phyloP scores from a whole-genome alignment of 2,888 invertebrate genomes.

The Drosophila ezoana region DNA sequence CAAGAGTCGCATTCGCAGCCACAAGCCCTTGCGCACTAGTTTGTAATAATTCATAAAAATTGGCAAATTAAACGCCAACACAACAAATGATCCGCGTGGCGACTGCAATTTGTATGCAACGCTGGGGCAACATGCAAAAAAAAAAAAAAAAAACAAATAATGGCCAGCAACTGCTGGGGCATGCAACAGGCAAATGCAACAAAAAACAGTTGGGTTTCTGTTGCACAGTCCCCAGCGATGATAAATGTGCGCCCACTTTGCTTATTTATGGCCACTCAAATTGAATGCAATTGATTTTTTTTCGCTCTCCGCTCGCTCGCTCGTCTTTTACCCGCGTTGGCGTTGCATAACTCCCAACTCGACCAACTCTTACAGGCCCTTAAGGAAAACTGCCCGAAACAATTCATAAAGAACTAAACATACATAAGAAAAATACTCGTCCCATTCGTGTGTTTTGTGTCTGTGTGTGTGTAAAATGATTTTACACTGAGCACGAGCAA shows the following conservation, averaged over 20 bases:
- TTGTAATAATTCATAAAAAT: slow-evolving; percentile 77
- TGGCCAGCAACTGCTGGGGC: slow-evolving; percentile 59
- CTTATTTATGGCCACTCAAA: slow-evolving; percentile 76
- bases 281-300: slow-evolving; percentile 78
- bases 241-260: slow-evolving; percentile 67
- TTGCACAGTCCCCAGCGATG: slow-evolving; percentile 48
- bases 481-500: slow-evolving; percentile 59
- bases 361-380: slow-evolving; percentile 42
- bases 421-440: slow-evolving; percentile 28
- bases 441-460: slow-evolving; percentile 20
- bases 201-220: slow-evolving; percentile 52
- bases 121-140: slow-evolving; percentile 27
- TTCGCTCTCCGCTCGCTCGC: slow-evolving; percentile 1
- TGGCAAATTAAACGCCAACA: slow-evolving; percentile 81
- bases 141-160: slow-evolving; percentile 51
- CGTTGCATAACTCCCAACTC: slow-evolving; percentile 64
- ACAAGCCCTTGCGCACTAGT: slow-evolving; percentile 33
- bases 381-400: slow-evolving; percentile 51
- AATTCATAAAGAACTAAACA: slow-evolving; percentile 33
- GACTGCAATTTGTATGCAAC: slow-evolving; percentile 67
- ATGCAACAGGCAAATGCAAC: slow-evolving; percentile 44
- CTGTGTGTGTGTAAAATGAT: slow-evolving; percentile 52
- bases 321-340: slow-evolving; percentile 54
- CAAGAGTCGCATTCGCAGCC: slow-evolving; percentile 34
- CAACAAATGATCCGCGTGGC: slow-evolving; percentile 72